These are phyloP conservation scores for Phragmatobia fuliginosa DNA, from an alignment of 2,888 invertebrate genomes.

Conservation along the genomic window DNA sequence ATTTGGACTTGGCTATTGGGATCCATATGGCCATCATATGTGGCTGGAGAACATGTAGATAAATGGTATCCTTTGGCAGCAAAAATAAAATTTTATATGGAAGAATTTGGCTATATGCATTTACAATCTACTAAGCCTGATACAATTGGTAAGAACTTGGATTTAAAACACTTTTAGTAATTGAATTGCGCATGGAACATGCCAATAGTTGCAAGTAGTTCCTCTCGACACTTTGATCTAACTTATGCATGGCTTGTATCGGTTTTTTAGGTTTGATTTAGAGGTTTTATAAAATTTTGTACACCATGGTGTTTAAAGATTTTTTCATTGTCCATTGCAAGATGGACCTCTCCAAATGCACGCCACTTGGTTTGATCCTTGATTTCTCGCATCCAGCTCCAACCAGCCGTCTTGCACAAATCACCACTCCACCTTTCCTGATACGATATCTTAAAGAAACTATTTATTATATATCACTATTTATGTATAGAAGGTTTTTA, in stretches of 20 bases:
- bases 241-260: neutral
- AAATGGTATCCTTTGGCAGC: constrained; percentile 83
- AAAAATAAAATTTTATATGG: constrained; percentile 64
- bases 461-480: no score
- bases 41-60: constrained; percentile 77
- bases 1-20: constrained; percentile 75
- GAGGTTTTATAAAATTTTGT: neutral
- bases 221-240: neutral
- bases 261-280: neutral
- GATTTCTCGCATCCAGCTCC: no score
- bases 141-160: constrained; percentile 88
- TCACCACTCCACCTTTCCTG: no score
- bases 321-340: no score
- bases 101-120: constrained; percentile 89
- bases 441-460: no score
- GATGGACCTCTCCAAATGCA: no score
- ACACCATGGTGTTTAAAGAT: neutral
- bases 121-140: constrained; percentile 94
- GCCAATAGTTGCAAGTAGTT: neutral
- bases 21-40: constrained; percentile 79
- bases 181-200: neutral
- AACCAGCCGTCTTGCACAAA: no score
- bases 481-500: no score
- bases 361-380: no score
- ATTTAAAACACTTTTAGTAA: neutral